phyloP scores from a whole-genome alignment of 2,888 invertebrate genomes.

The Lithosia quadra region DNA sequence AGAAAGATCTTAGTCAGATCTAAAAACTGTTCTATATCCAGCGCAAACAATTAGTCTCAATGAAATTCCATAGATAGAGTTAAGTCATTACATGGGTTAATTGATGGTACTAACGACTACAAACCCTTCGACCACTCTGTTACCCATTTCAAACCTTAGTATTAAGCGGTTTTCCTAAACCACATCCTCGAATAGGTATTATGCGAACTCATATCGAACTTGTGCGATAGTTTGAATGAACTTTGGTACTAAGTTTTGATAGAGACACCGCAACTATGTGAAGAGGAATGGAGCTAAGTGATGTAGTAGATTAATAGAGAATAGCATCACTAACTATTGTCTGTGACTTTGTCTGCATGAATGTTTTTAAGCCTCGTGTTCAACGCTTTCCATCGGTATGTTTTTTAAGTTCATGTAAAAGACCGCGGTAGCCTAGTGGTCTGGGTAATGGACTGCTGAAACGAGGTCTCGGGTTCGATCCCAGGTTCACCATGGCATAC shows the following conservation, averaged over 20 bases:
- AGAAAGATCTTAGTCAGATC: too few relatives aligned
- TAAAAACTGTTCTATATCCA: too few relatives aligned
- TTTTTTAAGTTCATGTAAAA: too few relatives aligned
- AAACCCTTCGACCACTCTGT: neutral
- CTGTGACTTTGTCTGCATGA: neutral
- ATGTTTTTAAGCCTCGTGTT: too few relatives aligned
- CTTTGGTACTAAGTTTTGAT: conserved; percentile 11
- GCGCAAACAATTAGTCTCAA: too few relatives aligned
- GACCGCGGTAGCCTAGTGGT: too few relatives aligned
- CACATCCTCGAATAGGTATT: neutral
- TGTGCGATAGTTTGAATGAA: conserved; percentile 7
- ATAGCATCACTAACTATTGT: neutral
- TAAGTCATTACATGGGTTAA: neutral
- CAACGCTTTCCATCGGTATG: too few relatives aligned
- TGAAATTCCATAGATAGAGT: too few relatives aligned
- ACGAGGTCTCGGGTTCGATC: too few relatives aligned
- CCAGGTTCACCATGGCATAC: too few relatives aligned
- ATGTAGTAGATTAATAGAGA: neutral
- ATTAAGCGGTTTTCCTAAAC: neutral
- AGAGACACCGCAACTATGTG: conserved; percentile 5
- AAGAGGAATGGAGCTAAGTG: neutral
- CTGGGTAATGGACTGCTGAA: too few relatives aligned
- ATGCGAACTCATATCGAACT: conserved; percentile 14
- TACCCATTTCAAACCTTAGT: neutral
- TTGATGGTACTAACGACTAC: neutral